Percentiles rank a stretch among this genome's conserved stretches.
Conservation (phyloP, 2,888 invertebrate species). For the Oscheius onirici region DNA sequence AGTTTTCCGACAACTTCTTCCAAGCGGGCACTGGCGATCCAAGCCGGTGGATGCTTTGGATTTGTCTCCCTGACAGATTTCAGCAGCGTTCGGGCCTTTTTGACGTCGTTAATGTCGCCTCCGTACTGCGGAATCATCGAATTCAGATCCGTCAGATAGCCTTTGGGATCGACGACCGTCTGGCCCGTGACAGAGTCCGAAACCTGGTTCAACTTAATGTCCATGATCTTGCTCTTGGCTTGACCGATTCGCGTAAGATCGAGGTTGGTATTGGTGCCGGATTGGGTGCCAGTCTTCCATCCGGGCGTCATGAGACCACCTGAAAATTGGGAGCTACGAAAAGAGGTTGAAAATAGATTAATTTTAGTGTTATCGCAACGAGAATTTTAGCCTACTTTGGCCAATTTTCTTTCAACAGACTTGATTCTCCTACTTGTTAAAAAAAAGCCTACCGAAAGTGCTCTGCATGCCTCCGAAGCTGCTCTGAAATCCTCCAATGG, state of each 20-base stretch:
- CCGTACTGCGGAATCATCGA: slow-evolving; percentile 99
- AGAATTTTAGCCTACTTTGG: too few species aligned
- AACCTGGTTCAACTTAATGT: slow-evolving; percentile 90
- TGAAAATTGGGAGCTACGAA: too few species aligned
- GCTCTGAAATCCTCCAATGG: slow-evolving; percentile 74
- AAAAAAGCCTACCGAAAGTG: slow-evolving; percentile 26
- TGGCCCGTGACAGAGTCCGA: slow-evolving; percentile 97
- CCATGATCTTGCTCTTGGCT: slow-evolving; percentile 98
- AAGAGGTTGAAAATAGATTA: too few species aligned
- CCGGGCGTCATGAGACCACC: slow-evolving; percentile 79
- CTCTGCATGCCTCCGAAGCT: slow-evolving; percentile 38
- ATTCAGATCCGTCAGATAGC: slow-evolving; percentile 97
- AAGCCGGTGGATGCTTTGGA: slow-evolving; percentile 98
- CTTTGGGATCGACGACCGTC: slow-evolving; percentile 99
- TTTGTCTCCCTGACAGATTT: slow-evolving; percentile 96
- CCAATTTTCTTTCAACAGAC: too few species aligned
- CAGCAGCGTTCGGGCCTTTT: slow-evolving; percentile 83
- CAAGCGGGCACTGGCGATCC: slow-evolving; percentile 97
- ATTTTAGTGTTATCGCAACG: too few species aligned
- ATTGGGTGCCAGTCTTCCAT: slow-evolving; percentile 77
- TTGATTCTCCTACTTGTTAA: too few species aligned
- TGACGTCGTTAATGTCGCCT: slow-evolving; percentile 77
- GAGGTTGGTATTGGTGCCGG: slow-evolving; percentile 75
- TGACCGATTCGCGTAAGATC: slow-evolving; percentile 98
- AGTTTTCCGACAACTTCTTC: slow-evolving; percentile 83